These are phyloP conservation scores for Gymnocheta viridis DNA, from an alignment of 2,888 invertebrate species.

Conservation along the genomic window DNA sequence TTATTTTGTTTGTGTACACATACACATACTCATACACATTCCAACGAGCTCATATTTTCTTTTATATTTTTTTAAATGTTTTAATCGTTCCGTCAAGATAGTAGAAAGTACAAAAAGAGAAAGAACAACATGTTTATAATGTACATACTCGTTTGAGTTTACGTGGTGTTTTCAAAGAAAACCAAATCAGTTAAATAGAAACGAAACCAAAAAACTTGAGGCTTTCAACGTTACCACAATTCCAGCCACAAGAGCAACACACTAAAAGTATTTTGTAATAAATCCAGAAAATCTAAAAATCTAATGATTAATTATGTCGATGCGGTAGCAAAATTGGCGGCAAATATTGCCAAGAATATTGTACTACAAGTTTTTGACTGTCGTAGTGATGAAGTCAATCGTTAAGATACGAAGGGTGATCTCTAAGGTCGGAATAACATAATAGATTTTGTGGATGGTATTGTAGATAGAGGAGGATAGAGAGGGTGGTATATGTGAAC, in stretches of 20 bases:
- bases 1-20: neutral
- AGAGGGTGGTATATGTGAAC: too few relatives aligned
- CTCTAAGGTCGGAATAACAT: too few relatives aligned
- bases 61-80: neutral
- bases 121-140: neutral
- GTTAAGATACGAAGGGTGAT: too few relatives aligned
- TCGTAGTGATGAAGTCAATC: too few relatives aligned
- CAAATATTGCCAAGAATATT: conserved; percentile 18
- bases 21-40: neutral
- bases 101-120: neutral
- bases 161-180: neutral
- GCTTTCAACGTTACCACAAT: conserved; percentile 8
- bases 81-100: neutral
- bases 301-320: conserved; percentile 79
- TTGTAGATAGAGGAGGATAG: too few relatives aligned
- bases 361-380: neutral
- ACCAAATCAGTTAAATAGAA: neutral
- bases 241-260: conserved; percentile 34
- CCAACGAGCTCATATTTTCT: neutral
- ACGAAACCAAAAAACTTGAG: neutral
- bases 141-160: too few relatives aligned
- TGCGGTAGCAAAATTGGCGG: conserved; percentile 51
- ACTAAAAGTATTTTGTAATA: conserved; percentile 77
- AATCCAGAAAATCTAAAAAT: conserved; percentile 76
- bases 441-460: too few relatives aligned